phyloP scores from a whole-genome alignment of 2,888 invertebrate species.

The Pristionchus fissidentatus region DNA sequence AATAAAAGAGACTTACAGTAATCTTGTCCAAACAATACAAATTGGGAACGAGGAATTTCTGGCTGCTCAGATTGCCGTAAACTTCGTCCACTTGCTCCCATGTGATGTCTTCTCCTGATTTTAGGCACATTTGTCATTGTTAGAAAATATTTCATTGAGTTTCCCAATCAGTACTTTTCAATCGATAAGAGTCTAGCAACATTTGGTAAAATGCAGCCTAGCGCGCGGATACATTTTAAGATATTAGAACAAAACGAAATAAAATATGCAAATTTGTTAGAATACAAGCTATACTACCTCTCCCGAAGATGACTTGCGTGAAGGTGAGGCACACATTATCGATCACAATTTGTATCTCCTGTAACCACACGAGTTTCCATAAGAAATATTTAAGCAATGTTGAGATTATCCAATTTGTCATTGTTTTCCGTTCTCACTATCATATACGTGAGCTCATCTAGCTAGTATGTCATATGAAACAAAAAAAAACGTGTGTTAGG shows the following conservation, averaged over 20 bases:
- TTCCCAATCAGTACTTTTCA: background rate
- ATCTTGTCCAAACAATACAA: conserved; percentile 52
- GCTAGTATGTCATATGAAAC: too few species aligned
- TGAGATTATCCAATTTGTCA: background rate
- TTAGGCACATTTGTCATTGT: background rate
- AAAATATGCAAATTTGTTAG: background rate
- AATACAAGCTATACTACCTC: too few species aligned
- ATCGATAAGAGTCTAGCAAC: too few species aligned
- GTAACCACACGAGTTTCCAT: background rate
- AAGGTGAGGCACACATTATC: conserved; percentile 29
- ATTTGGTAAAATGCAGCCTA: too few species aligned
- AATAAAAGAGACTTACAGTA: conserved; percentile 25
- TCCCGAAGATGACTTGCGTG: conserved; percentile 28
- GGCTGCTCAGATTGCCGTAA: conserved; percentile 10
- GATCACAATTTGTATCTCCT: conserved; percentile 4
- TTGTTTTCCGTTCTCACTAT: background rate
- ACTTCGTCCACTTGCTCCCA: background rate
- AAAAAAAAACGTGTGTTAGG: too few species aligned
- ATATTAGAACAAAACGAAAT: too few species aligned
- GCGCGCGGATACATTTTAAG: too few species aligned
- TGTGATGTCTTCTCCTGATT: conserved; percentile 38
- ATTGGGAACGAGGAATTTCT: conserved; percentile 50
- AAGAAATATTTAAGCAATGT: background rate
- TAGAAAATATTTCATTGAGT: background rate
- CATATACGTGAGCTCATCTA: too few species aligned